These are phyloP conservation scores for Orestias chungarensis DNA, from an alignment of 2,797 vertebrate species.

Conservation along the genomic window DNA sequence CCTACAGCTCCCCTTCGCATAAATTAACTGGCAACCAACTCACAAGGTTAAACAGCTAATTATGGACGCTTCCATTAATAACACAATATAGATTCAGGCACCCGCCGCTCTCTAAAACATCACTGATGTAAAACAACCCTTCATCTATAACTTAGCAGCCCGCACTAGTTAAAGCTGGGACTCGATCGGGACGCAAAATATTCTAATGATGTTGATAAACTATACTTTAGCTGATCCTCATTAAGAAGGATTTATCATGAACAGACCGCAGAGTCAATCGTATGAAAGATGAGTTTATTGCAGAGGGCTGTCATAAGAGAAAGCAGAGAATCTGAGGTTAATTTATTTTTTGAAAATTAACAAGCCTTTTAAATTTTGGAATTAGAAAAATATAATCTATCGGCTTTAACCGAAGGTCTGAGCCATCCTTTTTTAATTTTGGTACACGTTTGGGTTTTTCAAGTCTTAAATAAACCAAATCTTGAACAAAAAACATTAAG, in stretches of 20 bases:
- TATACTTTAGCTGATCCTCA: neutral
- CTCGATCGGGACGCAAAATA: neutral
- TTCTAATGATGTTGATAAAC: neutral
- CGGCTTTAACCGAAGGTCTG: neutral
- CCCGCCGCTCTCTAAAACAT: constrained; percentile 4
- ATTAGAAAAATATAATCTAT: neutral
- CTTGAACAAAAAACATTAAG: neutral
- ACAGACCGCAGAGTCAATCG: neutral
- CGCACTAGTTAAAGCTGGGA: neutral
- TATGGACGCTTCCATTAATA: constrained; percentile 52
- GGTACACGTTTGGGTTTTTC: too few relatives aligned
- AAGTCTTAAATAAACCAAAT: too few relatives aligned
- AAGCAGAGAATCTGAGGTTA: neutral
- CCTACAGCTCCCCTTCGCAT: constrained; percentile 43
- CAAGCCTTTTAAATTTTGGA: neutral
- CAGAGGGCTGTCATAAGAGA: constrained; percentile 20
- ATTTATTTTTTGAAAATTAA: neutral
- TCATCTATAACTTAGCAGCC: neutral
- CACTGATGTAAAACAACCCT: neutral
- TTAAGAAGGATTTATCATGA: neutral
- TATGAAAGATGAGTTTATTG: constrained; percentile 32
- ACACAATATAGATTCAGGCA: constrained; percentile 5
- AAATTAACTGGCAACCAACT: constrained; percentile 61
- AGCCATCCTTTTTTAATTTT: neutral
- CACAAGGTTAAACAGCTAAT: constrained; percentile 68